Base-by-base conservation (phyloP, 92 coral and sea anemone species). In the Nematostella vectensis region DNA sequence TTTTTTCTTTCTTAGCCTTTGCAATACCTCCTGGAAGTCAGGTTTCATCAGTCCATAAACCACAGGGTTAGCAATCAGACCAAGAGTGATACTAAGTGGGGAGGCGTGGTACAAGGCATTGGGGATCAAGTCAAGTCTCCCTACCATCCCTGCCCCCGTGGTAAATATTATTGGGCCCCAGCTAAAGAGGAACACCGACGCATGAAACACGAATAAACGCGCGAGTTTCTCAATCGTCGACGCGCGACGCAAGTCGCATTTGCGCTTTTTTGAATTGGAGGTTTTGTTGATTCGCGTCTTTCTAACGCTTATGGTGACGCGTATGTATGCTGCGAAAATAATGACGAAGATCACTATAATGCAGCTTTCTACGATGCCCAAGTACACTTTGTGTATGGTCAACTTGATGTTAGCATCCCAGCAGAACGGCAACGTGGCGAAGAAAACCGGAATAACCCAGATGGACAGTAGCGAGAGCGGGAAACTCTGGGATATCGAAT, bases 1-100 rank as follows among this genome's bases (percentile, higher is more conserved):
- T n/a, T n/a, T n/a, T n/a, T n/a, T n/a, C n/a, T n/a, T n/a, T n/a
- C n/a, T n/a, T n/a, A 45, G 51, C 18, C 51, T 45, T 17, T 45
- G 9, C 17, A 45, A 10, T 17, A 19, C 51, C 17, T 11, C 21
- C 21, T 68, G 67, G 25, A 76, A 69, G 27, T 76, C 82, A 8
- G 82, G 82, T 45, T 76, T 76, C 26, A 76, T 42, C 25, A 76
- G 65, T 12, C 76, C 66, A 65, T 76, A 76, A 19, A 76, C 58
- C 21, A 76, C 26, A 3, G 82, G 82, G 27, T 76, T 76, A 6
- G 66, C 57, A 4, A 76, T 20, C 1, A 74, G 68, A 1, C 74
- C 82, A 1, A 61, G 42, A 1, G 82, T 76, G 1, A 68, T 36
- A 27, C 55, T 68, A 21, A 61, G 60, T 28, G 58, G 47, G 4